These are phyloP conservation scores for Sterrhoptilus dennistouni DNA, from an alignment of 2,113 vertebrate species.

Conservation along the genomic window DNA sequence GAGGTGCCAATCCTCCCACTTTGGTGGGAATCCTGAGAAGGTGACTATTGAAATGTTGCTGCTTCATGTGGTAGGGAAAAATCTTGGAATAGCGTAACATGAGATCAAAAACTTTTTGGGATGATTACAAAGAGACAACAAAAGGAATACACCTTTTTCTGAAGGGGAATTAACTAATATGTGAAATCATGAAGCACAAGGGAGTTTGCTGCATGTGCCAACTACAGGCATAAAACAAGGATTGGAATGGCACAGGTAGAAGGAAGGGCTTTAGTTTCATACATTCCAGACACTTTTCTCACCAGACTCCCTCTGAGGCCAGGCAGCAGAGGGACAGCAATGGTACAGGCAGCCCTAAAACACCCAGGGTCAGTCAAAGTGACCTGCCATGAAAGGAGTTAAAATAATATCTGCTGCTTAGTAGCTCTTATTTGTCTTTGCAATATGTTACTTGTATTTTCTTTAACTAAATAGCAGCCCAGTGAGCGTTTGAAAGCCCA, in stretches of 20 bases:
- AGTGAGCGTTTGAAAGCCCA: neutral
- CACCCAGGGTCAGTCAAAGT: rapidly evolving
- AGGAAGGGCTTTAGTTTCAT: neutral
- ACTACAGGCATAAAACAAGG: no score
- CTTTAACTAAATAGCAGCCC: neutral
- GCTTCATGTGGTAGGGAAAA: neutral
- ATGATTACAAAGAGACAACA: neutral
- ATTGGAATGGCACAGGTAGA: neutral
- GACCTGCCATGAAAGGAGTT: neutral
- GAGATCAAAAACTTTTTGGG: neutral
- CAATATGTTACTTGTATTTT: neutral
- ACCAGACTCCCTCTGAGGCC: neutral
- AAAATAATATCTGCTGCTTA: neutral
- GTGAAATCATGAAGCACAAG: neutral
- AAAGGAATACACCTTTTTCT: neutral
- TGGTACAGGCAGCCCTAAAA: neutral
- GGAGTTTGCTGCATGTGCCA: neutral
- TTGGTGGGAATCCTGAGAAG: neutral
- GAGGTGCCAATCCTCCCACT: neutral
- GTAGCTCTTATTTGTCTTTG: neutral
- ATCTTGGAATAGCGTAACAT: neutral
- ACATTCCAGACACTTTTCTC: neutral
- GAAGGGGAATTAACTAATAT: neutral
- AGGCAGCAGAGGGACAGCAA: neutral
- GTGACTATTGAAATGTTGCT: neutral